These are phyloP conservation scores for Ennomos fuscantarius DNA, from an alignment of 2,888 invertebrate genomes.

Conservation along the genomic window DNA sequence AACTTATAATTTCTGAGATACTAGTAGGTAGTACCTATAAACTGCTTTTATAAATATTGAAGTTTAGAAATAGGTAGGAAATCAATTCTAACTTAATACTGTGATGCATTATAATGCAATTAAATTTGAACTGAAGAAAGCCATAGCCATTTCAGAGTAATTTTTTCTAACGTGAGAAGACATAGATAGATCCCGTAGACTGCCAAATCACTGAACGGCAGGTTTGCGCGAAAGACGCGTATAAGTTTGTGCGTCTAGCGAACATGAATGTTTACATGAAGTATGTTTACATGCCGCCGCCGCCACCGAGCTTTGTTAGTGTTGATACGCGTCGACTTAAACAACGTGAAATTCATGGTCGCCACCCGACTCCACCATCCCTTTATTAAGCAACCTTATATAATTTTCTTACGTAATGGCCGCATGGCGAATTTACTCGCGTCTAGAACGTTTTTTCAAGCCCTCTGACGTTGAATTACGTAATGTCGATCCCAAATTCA, in stretches of 20 bases:
- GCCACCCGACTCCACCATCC: conserved; percentile 42
- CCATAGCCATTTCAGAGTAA: too few species aligned
- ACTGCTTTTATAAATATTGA: too few species aligned
- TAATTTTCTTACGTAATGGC: conserved; percentile 75
- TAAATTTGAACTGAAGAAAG: too few species aligned
- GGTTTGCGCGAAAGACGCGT: neutral
- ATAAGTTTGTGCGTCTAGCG: neutral
- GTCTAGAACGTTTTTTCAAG: conserved; percentile 26
- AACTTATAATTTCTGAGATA: too few species aligned
- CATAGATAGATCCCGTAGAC: too few species aligned
- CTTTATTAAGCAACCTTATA: conserved; percentile 50
- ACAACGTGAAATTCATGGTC: conserved; percentile 28
- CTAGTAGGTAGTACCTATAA: too few species aligned
- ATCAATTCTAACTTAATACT: too few species aligned
- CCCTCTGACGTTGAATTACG: conserved; percentile 44
- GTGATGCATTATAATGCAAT: too few species aligned
- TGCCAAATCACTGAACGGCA: neutral
- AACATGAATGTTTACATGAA: conserved; percentile 5
- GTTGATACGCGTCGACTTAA: conserved; percentile 29
- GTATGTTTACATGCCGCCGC: neutral
- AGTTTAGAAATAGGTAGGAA: too few species aligned
- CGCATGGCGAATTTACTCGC: conserved; percentile 56
- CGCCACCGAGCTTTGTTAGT: conserved; percentile 5
- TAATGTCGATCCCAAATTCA: conserved; percentile 41
- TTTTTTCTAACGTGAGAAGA: too few species aligned